Conservation (phyloP, 2,797 vertebrate species). For the Artibeus lituratus region DNA sequence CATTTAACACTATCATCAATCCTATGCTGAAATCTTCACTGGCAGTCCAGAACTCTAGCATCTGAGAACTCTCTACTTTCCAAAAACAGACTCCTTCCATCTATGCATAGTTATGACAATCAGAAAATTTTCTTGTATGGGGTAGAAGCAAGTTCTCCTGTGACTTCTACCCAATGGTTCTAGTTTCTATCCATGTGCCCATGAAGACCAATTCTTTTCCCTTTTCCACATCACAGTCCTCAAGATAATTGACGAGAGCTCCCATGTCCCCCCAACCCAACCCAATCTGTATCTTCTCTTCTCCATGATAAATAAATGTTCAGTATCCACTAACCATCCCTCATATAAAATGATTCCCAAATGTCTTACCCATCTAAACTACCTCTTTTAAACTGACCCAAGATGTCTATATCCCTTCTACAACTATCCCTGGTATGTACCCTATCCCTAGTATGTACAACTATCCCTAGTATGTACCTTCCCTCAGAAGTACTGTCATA, state of each 20-base stretch:
- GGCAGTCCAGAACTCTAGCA: background rate
- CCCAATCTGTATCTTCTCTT: background rate
- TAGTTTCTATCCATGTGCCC: background rate
- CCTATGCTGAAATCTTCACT: slow-evolving; percentile 7
- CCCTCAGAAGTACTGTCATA: background rate
- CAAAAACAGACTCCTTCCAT: slow-evolving; percentile 20
- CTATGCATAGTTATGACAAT: background rate
- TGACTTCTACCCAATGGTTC: background rate
- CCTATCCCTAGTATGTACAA: too few relatives aligned
- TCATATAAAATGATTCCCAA: slow-evolving; percentile 28
- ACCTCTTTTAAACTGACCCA: slow-evolving; percentile 27
- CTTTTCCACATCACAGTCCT: background rate
- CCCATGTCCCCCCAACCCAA: background rate
- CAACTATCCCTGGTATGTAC: too few relatives aligned
- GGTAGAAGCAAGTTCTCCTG: background rate
- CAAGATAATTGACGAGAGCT: background rate
- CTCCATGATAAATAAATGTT: background rate
- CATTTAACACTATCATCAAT: background rate
- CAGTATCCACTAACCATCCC: background rate
- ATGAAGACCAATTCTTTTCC: slow-evolving; percentile 24
- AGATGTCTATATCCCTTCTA: background rate
- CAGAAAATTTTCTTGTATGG: background rate
- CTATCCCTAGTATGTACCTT: background rate
- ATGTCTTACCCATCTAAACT: background rate
- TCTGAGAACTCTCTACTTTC: slow-evolving; percentile 17